These are phyloP conservation scores for Graphium colonna DNA, from an alignment of 2,888 invertebrate species.

Conservation along the genomic window DNA sequence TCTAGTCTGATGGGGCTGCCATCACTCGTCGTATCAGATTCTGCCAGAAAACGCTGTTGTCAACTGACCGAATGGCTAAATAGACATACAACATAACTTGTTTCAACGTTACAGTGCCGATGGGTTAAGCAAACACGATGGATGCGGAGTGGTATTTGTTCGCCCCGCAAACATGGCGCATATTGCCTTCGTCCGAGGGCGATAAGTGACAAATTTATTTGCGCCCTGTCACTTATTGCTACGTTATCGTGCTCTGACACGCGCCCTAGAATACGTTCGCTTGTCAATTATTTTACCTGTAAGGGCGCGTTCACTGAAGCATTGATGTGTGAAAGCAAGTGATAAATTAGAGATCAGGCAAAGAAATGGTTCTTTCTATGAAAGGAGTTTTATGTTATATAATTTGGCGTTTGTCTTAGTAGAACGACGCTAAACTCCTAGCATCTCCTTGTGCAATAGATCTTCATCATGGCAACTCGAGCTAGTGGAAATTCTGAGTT, in stretches of 20 bases:
- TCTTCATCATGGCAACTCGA: too few relatives aligned
- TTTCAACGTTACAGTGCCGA: not conserved
- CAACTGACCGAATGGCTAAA: too few relatives aligned
- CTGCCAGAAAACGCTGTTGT: too few relatives aligned
- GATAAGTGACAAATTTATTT: constrained; percentile 3
- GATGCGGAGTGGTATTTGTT: not conserved
- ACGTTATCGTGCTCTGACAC: not conserved
- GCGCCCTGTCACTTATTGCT: not conserved
- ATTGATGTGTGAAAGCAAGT: not conserved
- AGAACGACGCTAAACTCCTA: not conserved
- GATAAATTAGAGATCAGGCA: too few relatives aligned
- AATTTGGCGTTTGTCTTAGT: too few relatives aligned
- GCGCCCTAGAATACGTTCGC: not conserved
- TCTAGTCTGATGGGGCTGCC: too few relatives aligned
- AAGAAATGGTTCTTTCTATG: too few relatives aligned
- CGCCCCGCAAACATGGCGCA: constrained; percentile 5
- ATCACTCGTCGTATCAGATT: too few relatives aligned
- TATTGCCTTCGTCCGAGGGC: constrained; percentile 14
- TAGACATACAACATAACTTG: too few relatives aligned
- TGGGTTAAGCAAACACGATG: not conserved
- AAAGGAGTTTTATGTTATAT: not conserved
- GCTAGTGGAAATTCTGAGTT: too few relatives aligned
- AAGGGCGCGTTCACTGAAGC: not conserved
- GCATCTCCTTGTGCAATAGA: not conserved
- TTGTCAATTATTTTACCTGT: not conserved